phyloP scores from a whole-genome alignment of 2,113 vertebrate species.

The Paradisaea rubra region DNA sequence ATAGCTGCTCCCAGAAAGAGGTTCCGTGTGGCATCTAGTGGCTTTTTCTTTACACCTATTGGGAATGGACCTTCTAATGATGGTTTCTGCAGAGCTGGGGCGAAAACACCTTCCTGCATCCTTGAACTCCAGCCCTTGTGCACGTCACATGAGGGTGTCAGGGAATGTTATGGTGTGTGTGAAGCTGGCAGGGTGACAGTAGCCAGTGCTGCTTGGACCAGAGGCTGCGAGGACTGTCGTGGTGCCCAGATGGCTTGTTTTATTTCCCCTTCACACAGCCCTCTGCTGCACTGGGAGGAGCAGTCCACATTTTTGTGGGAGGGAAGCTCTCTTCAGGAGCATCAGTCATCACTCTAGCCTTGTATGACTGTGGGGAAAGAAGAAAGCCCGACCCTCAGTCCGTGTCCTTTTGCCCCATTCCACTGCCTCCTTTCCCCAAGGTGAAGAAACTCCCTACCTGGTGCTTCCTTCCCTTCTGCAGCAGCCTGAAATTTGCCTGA shows the following conservation, averaged over 20 bases:
- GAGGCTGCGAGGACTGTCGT: rapidly evolving
- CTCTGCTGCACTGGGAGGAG: background rate
- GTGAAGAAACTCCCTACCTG: background rate
- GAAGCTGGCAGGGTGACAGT: background rate
- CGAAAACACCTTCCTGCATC: rapidly evolving
- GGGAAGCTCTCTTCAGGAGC: background rate
- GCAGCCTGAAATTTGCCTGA: background rate
- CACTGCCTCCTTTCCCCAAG: background rate
- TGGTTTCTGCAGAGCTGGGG: background rate
- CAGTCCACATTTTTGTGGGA: background rate
- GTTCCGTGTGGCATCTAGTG: background rate
- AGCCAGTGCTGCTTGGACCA: background rate
- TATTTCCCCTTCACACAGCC: background rate
- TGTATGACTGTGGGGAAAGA: background rate
- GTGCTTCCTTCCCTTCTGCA: background rate
- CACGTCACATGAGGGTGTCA: rapidly evolving
- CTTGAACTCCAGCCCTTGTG: background rate
- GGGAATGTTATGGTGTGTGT: background rate
- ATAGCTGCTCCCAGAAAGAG: background rate
- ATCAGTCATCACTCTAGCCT: background rate
- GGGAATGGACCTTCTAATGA: background rate
- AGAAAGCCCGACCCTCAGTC: background rate
- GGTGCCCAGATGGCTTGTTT: background rate
- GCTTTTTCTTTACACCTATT: background rate
- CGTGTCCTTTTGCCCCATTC: background rate